phyloP scores from a whole-genome alignment of 64 coral and sea anemone genomes.

The Montipora sp. region DNA sequence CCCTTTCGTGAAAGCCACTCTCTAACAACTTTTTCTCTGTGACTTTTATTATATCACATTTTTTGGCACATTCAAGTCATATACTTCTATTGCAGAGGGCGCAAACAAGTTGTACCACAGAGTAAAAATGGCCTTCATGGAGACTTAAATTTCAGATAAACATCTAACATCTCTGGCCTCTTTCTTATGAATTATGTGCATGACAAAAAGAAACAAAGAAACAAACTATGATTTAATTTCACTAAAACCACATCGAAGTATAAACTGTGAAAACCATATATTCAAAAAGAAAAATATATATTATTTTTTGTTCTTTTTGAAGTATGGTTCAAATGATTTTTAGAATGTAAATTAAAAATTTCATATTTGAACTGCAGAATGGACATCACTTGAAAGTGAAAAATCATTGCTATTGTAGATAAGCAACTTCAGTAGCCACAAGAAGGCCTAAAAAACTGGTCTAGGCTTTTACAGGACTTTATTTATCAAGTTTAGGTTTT shows the following conservation, averaged over 20 bases:
- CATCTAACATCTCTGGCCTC: background rate
- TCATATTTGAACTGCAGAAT: too few species aligned
- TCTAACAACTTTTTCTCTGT: background rate
- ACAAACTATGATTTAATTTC: background rate
- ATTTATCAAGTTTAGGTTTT: too few species aligned
- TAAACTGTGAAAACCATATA: background rate
- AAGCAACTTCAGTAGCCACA: too few species aligned
- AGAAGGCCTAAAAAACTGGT: too few species aligned
- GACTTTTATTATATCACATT: too few species aligned
- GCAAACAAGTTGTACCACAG: background rate
- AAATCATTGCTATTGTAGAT: too few species aligned
- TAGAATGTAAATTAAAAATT: too few species aligned
- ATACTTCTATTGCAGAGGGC: background rate
- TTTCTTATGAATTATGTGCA: background rate
- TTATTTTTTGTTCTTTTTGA: background rate
- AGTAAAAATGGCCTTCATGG: background rate
- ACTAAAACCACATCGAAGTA: background rate
- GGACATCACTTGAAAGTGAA: too few species aligned
- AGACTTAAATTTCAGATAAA: background rate
- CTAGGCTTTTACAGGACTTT: too few species aligned
- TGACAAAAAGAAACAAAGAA: background rate
- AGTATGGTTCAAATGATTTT: too few species aligned
- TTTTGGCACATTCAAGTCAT: background rate
- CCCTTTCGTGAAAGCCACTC: background rate
- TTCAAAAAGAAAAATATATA: too few species aligned